phyloP scores from a whole-genome alignment of 2,113 vertebrate genomes.

The Apteryx owenii region DNA sequence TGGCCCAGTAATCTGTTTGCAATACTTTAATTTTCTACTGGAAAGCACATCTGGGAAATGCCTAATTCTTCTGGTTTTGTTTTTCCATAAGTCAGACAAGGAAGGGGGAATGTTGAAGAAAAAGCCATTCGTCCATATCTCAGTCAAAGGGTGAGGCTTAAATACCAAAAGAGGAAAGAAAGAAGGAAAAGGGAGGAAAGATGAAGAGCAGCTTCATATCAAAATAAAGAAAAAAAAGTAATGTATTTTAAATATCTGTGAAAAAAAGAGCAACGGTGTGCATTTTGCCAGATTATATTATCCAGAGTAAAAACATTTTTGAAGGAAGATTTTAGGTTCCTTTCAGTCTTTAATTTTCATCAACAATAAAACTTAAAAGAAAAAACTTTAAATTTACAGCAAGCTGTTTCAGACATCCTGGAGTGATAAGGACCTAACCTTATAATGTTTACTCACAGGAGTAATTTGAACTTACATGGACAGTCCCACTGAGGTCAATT shows the following conservation, averaged over 20 bases:
- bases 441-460: constrained; percentile 27
- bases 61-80: constrained; percentile 52
- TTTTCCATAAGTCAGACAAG: constrained; percentile 38
- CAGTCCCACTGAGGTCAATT: background rate
- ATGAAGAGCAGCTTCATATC: background rate
- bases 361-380: background rate
- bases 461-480: background rate
- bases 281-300: background rate
- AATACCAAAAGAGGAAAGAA: background rate
- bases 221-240: background rate
- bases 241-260: background rate
- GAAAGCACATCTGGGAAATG: constrained; percentile 50
- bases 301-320: background rate
- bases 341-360: background rate
- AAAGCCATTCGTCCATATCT: background rate
- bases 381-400: background rate
- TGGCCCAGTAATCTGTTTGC: constrained; percentile 59
- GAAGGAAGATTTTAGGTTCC: background rate
- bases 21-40: constrained; percentile 66
- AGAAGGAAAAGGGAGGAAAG: background rate
- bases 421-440: background rate
- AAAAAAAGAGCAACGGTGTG: background rate
- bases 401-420: background rate
- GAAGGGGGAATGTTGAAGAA: background rate
- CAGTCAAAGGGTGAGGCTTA: background rate